phyloP scores from a whole-genome alignment of 2,888 invertebrate species.

The Venustoraphidia nigricollis region DNA sequence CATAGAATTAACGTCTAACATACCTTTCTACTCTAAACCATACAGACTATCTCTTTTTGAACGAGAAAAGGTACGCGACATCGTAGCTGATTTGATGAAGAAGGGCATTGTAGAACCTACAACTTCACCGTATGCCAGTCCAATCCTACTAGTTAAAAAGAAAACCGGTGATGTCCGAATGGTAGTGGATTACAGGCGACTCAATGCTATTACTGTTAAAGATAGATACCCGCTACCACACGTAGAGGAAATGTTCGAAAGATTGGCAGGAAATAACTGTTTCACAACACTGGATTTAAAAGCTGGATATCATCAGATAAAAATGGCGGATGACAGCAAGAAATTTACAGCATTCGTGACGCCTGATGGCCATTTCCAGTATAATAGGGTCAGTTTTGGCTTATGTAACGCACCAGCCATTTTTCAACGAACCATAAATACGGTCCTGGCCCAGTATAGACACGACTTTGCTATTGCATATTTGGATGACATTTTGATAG shows the following conservation, averaged over 20 bases:
- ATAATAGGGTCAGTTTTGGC: constrained; percentile 17
- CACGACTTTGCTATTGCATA: constrained; percentile 8
- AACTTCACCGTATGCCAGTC: too few species aligned
- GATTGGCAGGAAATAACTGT: constrained; percentile 10
- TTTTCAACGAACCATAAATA: constrained; percentile 14
- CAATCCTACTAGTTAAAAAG: too few species aligned
- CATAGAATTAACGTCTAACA: too few species aligned
- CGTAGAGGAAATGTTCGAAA: constrained; percentile 14
- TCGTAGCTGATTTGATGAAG: too few species aligned
- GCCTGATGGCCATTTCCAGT: constrained; percentile 17
- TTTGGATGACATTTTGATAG: constrained; percentile 11
- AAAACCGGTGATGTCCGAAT: constrained; percentile 2
- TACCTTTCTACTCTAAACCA: too few species aligned
- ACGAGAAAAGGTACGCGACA: too few species aligned
- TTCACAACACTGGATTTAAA: constrained; percentile 16
- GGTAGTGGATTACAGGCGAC: constrained; percentile 15
- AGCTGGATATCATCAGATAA: constrained; percentile 16
- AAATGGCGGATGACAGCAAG: constrained; percentile 11
- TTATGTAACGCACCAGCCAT: constrained; percentile 16
- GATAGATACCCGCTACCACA: constrained; percentile 16
- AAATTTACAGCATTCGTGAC: constrained; percentile 16
- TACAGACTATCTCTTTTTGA: too few species aligned
- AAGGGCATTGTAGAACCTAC: too few species aligned
- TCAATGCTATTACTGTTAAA: constrained; percentile 13
- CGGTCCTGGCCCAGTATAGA: constrained; percentile 5